Conservation (phyloP, 1,140 invertebrate species). For the Sarcophaga peregrina region DNA sequence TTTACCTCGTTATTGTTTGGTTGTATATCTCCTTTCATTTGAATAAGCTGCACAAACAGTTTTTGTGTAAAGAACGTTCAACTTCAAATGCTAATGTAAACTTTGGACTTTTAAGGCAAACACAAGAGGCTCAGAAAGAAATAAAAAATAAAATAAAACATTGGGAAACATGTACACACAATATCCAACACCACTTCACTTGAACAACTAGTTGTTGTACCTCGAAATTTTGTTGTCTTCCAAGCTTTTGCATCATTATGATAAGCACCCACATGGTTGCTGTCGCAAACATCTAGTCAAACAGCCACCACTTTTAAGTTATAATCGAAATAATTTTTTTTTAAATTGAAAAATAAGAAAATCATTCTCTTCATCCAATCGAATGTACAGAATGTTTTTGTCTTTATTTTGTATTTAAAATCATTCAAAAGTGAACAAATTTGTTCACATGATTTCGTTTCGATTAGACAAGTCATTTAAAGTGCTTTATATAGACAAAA, state of each 20-base stretch:
- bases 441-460: conserved; percentile 13
- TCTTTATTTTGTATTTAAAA: neutral
- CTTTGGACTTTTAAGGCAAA: conserved; percentile 8
- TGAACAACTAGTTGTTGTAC: too few relatives aligned
- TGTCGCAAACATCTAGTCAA: neutral
- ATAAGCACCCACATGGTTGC: conserved; percentile 24
- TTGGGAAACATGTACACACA: neutral
- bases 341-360: neutral
- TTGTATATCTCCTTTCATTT: too few relatives aligned
- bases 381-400: neutral
- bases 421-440: neutral
- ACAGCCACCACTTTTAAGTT: neutral
- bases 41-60: too few relatives aligned
- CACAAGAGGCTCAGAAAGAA: neutral
- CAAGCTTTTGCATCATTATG: conserved; percentile 4
- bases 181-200: neutral
- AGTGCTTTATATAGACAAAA: conserved; percentile 29
- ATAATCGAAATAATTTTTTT: neutral
- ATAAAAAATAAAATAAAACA: neutral
- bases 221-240: neutral
- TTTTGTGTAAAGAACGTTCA: neutral
- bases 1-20: too few relatives aligned
- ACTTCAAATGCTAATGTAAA: conserved; percentile 4
- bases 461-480: neutral
- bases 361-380: neutral